Percentiles rank a stretch among this genome's conserved stretches.
These are phyloP conservation scores for Zoroaster sp. DNA, from an alignment of 53 echinoderm and acorn worm species.

Conservation along the genomic window DNA sequence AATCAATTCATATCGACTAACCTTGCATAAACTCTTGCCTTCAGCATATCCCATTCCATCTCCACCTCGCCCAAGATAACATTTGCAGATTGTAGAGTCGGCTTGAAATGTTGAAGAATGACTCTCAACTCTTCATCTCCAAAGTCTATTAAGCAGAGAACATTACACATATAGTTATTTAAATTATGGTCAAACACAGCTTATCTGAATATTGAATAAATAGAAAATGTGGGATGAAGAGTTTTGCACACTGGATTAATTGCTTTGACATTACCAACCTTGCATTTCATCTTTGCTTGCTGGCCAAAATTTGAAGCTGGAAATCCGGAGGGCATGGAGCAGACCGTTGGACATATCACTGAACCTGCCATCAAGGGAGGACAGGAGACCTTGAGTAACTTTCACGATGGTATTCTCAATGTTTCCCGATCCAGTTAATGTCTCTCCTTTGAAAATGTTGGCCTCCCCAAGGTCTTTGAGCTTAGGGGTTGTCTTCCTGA, in stretches of 20 bases:
- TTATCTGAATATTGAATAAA: background rate
- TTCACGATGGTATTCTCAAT: background rate
- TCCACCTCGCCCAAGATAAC: background rate
- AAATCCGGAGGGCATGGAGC: conserved; percentile 11
- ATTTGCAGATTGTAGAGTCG: background rate
- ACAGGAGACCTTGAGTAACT: background rate
- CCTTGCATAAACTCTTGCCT: conserved; percentile 21
- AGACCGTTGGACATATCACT: conserved; percentile 3
- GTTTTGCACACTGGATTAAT: background rate
- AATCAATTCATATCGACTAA: background rate
- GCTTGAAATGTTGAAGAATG: background rate
- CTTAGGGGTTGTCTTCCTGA: conserved; percentile 30
- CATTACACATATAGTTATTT: no score
- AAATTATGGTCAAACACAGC: background rate
- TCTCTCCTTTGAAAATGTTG: conserved; percentile 21
- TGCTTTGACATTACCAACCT: background rate
- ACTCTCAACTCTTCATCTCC: conserved; percentile 7
- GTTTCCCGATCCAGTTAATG: background rate
- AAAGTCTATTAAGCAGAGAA: background rate
- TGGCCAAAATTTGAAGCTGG: conserved; percentile 46
- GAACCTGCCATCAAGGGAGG: conserved; percentile 10
- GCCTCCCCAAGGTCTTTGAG: background rate
- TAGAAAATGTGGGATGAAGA: no score
- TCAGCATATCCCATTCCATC: background rate
- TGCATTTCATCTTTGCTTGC: background rate